Evolutionary conservation across 2,888 invertebrate genomes (phyloP).

Genomic region (Hirtodrosophila duncani): DNA sequence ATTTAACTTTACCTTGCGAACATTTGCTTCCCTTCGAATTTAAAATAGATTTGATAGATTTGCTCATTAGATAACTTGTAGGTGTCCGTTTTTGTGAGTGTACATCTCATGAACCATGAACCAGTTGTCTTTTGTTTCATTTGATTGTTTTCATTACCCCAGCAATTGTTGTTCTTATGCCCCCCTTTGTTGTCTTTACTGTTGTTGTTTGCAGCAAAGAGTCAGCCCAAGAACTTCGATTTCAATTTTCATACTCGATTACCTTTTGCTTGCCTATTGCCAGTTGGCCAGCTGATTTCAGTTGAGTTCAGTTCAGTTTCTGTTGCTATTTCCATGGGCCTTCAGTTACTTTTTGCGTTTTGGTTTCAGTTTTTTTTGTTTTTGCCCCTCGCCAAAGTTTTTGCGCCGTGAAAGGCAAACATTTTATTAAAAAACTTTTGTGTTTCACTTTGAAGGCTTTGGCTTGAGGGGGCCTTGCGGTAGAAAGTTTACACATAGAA

Average conservation of each 20-base stretch:
- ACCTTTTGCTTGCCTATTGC: constrained; percentile 60
- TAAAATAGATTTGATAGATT: too few relatives aligned
- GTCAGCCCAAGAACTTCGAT: constrained; percentile 42
- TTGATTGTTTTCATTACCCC: constrained; percentile 20
- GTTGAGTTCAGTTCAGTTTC: constrained; percentile 35
- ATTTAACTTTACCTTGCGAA: too few relatives aligned
- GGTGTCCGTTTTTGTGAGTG: too few relatives aligned
- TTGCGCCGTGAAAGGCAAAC: constrained; percentile 61
- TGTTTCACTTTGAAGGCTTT: constrained; percentile 56
- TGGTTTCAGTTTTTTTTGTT: constrained; percentile 10
- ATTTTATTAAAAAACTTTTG: constrained; percentile 73
- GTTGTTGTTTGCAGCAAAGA: not conserved
- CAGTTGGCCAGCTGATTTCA: constrained; percentile 9
- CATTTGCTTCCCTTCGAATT: too few relatives aligned
- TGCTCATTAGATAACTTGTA: too few relatives aligned
- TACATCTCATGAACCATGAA: too few relatives aligned
- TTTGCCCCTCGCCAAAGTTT: constrained; percentile 45
- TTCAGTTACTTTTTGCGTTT: constrained; percentile 11
- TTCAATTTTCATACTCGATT: constrained; percentile 73
- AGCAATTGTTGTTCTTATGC: constrained; percentile 7
- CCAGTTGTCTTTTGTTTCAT: too few relatives aligned
- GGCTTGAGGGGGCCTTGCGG: constrained; percentile 16
- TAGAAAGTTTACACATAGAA: constrained; percentile 70
- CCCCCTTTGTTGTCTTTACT: not conserved
- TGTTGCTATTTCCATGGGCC: constrained; percentile 45